These are phyloP conservation scores for Cryptotis parvus DNA, from an alignment of 2,113 vertebrate species.

Conservation along the genomic window DNA sequence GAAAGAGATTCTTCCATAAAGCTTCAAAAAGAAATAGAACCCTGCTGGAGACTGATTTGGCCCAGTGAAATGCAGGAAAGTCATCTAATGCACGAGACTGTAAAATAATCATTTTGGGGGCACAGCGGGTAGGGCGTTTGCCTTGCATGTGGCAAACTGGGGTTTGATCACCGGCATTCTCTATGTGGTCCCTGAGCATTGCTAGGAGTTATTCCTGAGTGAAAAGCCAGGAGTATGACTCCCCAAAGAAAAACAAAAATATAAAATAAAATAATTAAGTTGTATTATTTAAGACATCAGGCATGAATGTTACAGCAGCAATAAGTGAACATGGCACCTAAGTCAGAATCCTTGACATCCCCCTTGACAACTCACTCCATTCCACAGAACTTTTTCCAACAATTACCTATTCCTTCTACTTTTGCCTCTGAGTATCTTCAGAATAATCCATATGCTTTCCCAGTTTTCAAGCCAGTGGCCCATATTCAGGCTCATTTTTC, in stretches of 20 bases:
- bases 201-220: no score
- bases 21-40: not conserved
- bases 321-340: not conserved
- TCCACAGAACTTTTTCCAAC: not conserved
- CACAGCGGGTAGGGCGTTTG: no score
- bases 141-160: no score
- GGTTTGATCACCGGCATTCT: no score
- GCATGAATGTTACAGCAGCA: not conserved
- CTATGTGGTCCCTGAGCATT: no score
- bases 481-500: not conserved
- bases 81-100: conserved; percentile 9
- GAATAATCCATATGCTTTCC: not conserved
- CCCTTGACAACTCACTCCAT: not conserved
- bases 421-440: not conserved
- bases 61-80: not conserved
- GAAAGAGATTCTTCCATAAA: not conserved
- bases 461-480: not conserved
- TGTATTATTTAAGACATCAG: not conserved
- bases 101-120: no score
- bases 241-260: no score
- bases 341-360: not conserved
- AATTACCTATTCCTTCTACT: not conserved
- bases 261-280: not conserved
- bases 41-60: not conserved
- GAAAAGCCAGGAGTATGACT: no score